phyloP scores from a whole-genome alignment of 2,113 vertebrate genomes.

The Callospermophilus lateralis region DNA sequence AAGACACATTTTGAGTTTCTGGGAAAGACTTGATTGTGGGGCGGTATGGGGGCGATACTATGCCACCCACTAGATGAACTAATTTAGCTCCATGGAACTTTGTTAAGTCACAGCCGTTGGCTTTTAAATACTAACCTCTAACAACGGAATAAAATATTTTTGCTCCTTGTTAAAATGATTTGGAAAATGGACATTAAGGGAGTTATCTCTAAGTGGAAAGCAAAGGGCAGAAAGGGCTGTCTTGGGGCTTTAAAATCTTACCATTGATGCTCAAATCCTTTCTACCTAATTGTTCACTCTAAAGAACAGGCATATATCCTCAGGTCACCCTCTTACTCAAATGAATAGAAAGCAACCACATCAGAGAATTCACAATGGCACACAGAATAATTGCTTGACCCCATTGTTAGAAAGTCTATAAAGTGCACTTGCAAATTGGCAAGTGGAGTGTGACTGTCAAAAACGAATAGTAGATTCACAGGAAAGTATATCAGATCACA shows the following conservation, averaged over 20 bases:
- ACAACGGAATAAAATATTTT: background rate
- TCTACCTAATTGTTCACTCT: slow-evolving; percentile 39
- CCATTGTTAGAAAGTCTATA: background rate
- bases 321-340: slow-evolving; percentile 38
- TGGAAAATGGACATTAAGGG: background rate
- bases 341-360: slow-evolving; percentile 4
- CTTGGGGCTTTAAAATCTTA: background rate
- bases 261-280: background rate
- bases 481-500: slow-evolving; percentile 41
- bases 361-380: slow-evolving; percentile 21
- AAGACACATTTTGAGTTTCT: background rate
- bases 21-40: no score
- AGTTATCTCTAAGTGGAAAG: background rate
- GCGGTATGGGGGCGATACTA: no score
- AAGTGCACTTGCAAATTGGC: slow-evolving; percentile 57
- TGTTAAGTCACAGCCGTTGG: background rate
- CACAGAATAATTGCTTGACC: slow-evolving; percentile 61
- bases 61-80: fast-evolving
- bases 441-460: slow-evolving; percentile 49
- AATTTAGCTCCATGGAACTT: background rate
- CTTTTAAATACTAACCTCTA: background rate
- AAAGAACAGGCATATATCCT: background rate
- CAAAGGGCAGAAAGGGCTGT: background rate
- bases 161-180: slow-evolving; percentile 4
- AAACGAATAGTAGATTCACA: slow-evolving; percentile 8